Percentiles rank a stretch among this genome's conserved stretches.
Conservation (phyloP, 2,888 invertebrate genomes). For the Cephonodes hylas region DNA sequence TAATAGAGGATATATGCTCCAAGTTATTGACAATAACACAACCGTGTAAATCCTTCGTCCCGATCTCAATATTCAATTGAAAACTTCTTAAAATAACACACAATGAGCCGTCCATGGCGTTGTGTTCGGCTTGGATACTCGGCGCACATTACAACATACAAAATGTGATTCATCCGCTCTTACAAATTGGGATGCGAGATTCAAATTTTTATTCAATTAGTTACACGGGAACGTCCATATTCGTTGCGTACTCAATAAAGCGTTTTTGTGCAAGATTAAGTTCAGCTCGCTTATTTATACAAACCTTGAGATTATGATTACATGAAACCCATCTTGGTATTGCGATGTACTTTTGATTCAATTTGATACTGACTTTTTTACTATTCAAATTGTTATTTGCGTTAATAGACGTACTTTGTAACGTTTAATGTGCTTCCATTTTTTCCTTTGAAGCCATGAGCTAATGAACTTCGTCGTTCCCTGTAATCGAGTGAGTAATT, state of each 20-base stretch:
- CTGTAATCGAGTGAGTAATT: background rate
- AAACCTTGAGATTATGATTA: constrained; percentile 11
- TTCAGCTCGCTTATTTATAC: constrained; percentile 12
- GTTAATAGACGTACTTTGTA: constrained; percentile 5
- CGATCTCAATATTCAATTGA: background rate
- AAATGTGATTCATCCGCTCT: constrained; percentile 70
- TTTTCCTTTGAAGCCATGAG: background rate
- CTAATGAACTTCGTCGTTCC: background rate
- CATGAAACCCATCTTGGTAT: background rate
- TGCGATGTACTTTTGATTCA: background rate
- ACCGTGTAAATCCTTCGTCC: background rate
- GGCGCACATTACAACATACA: constrained; percentile 54
- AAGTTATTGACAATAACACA: background rate
- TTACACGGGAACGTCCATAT: constrained; percentile 61
- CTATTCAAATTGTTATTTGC: background rate
- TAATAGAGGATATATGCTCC: background rate
- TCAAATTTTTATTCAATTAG: constrained; percentile 74
- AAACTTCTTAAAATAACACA: constrained; percentile 25
- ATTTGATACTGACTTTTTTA: background rate
- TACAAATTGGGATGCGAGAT: constrained; percentile 68
- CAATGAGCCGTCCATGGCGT: constrained; percentile 32
- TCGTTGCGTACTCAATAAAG: constrained; percentile 46
- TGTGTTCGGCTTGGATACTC: constrained; percentile 19
- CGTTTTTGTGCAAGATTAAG: constrained; percentile 27
- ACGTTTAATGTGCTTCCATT: background rate